Conservation (phyloP, 2,113 vertebrate species). For the Cariama cristata region DNA sequence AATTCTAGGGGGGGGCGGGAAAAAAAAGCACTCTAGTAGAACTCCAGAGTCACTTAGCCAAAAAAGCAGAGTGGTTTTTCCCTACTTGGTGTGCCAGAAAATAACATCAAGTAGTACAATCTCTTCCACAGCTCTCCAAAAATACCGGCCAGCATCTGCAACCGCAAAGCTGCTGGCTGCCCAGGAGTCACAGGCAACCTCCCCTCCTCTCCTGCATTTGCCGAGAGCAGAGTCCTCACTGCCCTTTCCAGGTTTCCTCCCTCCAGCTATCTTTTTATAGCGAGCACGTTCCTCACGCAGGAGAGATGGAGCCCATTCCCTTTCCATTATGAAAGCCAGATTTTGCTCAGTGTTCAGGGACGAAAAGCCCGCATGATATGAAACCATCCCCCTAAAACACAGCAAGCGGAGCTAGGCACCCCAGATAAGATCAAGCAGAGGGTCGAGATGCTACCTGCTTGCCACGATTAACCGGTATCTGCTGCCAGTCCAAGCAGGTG, state of each 20-base stretch:
- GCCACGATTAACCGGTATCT: background rate
- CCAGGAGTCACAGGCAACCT: accelerated
- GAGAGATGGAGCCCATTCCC: background rate
- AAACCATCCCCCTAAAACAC: background rate
- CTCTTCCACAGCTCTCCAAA: background rate
- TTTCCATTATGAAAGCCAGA: background rate
- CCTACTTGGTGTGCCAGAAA: constrained; percentile 2
- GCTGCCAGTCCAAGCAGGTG: background rate
- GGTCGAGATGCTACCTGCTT: background rate
- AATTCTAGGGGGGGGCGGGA: background rate
- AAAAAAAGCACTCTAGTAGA: background rate
- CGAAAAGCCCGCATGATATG: accelerated
- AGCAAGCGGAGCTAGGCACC: background rate
- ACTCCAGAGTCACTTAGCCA: background rate
- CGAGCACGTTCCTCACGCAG: background rate
- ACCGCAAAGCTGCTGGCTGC: background rate
- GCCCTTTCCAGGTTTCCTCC: background rate
- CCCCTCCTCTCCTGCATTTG: background rate
- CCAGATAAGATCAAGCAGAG: background rate
- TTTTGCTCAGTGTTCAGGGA: background rate
- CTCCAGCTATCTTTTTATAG: background rate
- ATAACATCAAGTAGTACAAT: background rate
- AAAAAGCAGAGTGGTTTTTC: background rate
- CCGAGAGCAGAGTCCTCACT: background rate
- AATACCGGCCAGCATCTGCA: background rate